Conservation (phyloP, 2,797 vertebrate genomes). For the Myotis pilosus region DNA sequence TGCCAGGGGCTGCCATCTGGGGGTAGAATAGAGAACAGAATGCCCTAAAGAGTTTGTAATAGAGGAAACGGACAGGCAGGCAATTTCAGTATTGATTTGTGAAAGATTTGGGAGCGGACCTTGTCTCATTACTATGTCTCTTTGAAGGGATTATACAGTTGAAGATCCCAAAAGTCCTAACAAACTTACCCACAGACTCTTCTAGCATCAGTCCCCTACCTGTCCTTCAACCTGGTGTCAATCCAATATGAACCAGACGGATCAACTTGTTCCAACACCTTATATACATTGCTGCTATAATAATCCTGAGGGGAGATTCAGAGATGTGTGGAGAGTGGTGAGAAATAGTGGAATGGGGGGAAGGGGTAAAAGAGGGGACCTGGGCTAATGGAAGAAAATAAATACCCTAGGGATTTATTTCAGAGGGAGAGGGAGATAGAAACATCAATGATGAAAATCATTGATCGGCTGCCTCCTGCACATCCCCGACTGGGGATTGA, state of each 20-base stretch:
- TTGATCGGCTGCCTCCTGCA: too few relatives aligned
- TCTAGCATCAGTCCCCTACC: rapidly evolving
- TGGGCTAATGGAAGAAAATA: background rate
- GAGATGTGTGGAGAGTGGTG: background rate
- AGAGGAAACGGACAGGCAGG: background rate
- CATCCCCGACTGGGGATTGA: too few relatives aligned
- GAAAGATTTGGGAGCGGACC: background rate
- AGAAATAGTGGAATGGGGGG: background rate
- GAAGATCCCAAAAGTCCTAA: background rate
- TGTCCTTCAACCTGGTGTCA: rapidly evolving
- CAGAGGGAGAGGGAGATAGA: too few relatives aligned
- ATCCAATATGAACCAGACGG: background rate
- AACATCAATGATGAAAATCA: too few relatives aligned
- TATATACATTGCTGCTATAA: rapidly evolving
- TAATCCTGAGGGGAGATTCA: rapidly evolving
- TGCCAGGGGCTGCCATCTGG: background rate
- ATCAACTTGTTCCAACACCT: rapidly evolving
- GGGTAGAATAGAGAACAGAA: background rate
- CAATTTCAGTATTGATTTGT: background rate
- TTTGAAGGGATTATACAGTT: background rate
- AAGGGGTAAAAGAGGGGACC: rapidly evolving
- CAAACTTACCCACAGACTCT: background rate
- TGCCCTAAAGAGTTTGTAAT: background rate
- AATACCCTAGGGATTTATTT: background rate
- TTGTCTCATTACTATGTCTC: background rate